Evolutionary conservation across 2,888 invertebrate genomes (phyloP).

Genomic region (Polymixis lichenea): DNA sequence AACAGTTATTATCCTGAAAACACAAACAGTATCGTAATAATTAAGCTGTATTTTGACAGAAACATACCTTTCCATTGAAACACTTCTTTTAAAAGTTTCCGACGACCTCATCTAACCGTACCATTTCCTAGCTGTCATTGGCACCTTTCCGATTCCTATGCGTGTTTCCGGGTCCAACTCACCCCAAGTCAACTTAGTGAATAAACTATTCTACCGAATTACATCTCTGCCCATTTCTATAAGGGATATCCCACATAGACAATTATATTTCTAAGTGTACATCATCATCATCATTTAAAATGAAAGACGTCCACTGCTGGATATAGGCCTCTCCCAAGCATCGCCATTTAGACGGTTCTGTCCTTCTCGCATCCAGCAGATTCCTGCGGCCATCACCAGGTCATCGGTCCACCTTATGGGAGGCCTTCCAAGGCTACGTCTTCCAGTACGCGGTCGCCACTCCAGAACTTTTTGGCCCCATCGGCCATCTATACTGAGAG

Average conservation of each 20-base stretch:
- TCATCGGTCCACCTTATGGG: too few species aligned
- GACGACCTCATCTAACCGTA: background rate
- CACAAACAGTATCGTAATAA: background rate
- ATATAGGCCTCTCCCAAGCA: too few species aligned
- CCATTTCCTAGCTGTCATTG: background rate
- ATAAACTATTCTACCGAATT: background rate
- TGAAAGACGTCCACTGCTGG: too few species aligned
- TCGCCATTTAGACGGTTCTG: too few species aligned
- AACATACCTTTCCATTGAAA: background rate
- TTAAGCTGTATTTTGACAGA: too few species aligned
- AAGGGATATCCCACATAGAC: background rate
- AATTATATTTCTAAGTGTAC: background rate
- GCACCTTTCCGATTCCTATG: background rate
- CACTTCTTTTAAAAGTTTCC: background rate
- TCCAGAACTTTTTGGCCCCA: too few species aligned
- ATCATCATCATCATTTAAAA: too few species aligned
- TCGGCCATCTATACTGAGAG: too few species aligned
- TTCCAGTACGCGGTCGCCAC: too few species aligned
- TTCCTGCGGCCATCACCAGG: too few species aligned
- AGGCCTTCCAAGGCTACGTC: too few species aligned
- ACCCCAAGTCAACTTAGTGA: background rate
- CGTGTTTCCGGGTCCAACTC: background rate
- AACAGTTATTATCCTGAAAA: background rate
- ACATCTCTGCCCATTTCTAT: background rate
- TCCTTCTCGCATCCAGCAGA: too few species aligned